Conservation (phyloP, 2,888 invertebrate genomes). For the Ditula angustiorana region DNA sequence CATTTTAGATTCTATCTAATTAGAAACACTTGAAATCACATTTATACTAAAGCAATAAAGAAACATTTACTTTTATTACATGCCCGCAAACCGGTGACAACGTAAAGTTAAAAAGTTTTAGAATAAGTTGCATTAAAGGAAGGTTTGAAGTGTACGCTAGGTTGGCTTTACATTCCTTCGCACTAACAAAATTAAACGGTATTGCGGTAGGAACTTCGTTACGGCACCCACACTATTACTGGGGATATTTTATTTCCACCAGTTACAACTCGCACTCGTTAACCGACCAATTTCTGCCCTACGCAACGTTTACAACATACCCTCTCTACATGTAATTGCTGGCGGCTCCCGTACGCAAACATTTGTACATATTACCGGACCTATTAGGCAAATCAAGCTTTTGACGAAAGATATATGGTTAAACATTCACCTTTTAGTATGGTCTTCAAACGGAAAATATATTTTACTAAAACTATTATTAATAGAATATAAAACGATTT, state of each 20-base stretch:
- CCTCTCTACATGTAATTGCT: slow-evolving; percentile 36
- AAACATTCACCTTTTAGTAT: slow-evolving; percentile 2
- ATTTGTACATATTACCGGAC: slow-evolving; percentile 28
- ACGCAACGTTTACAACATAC: slow-evolving; percentile 31
- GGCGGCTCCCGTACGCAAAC: slow-evolving; percentile 22
- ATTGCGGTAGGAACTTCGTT: slow-evolving; percentile 12
- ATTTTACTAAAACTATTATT: no score
- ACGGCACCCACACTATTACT: slow-evolving; percentile 30
- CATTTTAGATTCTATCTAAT: no score
- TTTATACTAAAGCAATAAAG: not conserved
- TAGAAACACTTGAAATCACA: no score
- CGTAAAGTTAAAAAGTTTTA: no score
- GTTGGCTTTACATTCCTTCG: not conserved
- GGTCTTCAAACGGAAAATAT: no score
- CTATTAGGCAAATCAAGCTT: slow-evolving; percentile 26
- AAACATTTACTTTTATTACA: not conserved
- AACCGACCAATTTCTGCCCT: slow-evolving; percentile 35
- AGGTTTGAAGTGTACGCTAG: no score
- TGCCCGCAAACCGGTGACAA: no score
- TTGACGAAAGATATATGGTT: slow-evolving; percentile 8
- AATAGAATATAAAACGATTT: no score
- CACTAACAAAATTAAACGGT: slow-evolving; percentile 3
- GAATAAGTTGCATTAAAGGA: not conserved
- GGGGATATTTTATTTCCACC: slow-evolving; percentile 32
- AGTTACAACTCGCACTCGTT: slow-evolving; percentile 33